These are phyloP conservation scores for Teleogryllus occipitalis DNA, from an alignment of 1,140 invertebrate species.

Conservation along the genomic window DNA sequence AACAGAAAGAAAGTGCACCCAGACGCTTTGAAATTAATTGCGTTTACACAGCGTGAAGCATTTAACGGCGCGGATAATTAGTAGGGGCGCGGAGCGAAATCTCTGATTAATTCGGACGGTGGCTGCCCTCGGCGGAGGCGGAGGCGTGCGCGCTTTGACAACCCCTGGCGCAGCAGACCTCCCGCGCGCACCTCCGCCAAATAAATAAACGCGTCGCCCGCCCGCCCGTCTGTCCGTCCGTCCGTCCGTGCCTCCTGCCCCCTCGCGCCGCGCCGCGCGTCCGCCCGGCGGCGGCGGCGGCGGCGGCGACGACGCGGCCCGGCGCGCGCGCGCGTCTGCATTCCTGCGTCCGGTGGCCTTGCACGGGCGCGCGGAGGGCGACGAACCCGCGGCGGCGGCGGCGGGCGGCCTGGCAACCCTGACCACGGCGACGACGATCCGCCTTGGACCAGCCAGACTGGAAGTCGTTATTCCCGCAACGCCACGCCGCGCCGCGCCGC, in stretches of 20 bases:
- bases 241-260: not conserved
- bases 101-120: too few species aligned
- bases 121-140: too few species aligned
- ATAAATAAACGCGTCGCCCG: not conserved
- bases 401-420: not conserved
- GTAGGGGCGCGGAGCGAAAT: too few species aligned
- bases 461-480: slow-evolving; percentile 3
- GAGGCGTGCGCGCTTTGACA: not conserved
- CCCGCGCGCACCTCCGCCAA: not conserved
- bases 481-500: too few species aligned
- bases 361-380: not conserved
- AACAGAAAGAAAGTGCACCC: too few species aligned
- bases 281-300: too few species aligned
- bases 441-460: slow-evolving; percentile 2
- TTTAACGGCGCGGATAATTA: too few species aligned
- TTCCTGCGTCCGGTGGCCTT: not conserved
- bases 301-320: too few species aligned
- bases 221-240: not conserved
- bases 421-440: not conserved
- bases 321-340: not conserved
- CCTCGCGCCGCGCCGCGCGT: too few species aligned
- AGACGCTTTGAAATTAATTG: too few species aligned
- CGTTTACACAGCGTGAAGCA: too few species aligned
- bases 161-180: not conserved
- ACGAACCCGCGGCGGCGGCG: not conserved